Conservation (phyloP, 2,797 vertebrate species). For the Cyclopterus lumpus region DNA sequence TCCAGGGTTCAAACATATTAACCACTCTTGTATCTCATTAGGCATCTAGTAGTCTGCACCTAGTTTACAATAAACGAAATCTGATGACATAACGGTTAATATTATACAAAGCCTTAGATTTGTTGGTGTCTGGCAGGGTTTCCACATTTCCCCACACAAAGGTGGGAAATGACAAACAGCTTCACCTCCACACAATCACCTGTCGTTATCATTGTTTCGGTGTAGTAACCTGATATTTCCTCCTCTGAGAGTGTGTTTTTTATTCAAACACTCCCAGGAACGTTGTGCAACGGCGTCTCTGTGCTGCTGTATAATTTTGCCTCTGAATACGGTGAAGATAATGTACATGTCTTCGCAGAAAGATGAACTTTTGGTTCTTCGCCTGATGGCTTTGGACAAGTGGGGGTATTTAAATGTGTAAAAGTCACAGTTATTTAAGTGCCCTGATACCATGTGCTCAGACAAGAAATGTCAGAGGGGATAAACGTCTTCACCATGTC, state of each 20-base stretch:
- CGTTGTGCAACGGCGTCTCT: conserved; percentile 23
- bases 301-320: conserved; percentile 34
- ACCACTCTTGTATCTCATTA: background rate
- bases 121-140: conserved; percentile 4
- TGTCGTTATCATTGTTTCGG: conserved; percentile 62
- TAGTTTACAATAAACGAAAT: background rate
- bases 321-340: conserved; percentile 1
- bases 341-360: conserved; percentile 6
- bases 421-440: conserved; percentile 23
- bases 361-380: background rate
- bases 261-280: conserved; percentile 24
- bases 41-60: background rate
- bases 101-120: background rate
- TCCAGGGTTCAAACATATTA: background rate
- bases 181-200: conserved; percentile 53
- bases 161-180: conserved; percentile 49
- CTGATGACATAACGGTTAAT: background rate
- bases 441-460: conserved; percentile 29
- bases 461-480: conserved; percentile 27
- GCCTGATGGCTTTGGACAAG: background rate
- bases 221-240: conserved; percentile 68
- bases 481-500: conserved; percentile 46
- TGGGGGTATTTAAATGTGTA: background rate
- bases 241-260: conserved; percentile 20
- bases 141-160: conserved; percentile 8